Percentiles rank a stretch among this genome's conserved stretches.
Evolutionary conservation across 2,797 vertebrate genomes (phyloP).

Genomic region (Nasua narica): DNA sequence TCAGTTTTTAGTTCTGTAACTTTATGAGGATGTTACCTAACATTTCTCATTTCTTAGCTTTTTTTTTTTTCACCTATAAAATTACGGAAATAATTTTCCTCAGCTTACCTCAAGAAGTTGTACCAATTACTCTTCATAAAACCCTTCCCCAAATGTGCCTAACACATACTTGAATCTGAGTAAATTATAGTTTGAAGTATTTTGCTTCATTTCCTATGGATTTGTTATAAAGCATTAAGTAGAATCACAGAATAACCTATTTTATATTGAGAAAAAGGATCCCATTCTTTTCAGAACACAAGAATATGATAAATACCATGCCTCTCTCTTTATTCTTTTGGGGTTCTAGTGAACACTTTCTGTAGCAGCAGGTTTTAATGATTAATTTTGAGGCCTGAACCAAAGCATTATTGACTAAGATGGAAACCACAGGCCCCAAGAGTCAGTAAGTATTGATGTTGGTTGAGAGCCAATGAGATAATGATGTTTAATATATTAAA

Average conservation of each 20-base stretch:
- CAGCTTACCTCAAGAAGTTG: not conserved
- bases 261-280: not conserved
- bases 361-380: constrained; percentile 1
- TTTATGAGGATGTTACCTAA: not conserved
- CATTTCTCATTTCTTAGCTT: not conserved
- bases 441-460: constrained; percentile 48
- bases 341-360: constrained; percentile 41
- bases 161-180: not conserved
- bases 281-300: not conserved
- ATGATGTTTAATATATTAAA: constrained; percentile 52
- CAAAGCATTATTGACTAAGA: constrained; percentile 41
- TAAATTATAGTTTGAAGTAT: constrained; percentile 26
- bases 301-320: not conserved
- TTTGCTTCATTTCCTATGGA: not conserved
- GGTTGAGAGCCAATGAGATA: constrained; percentile 19
- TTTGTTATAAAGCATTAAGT: constrained; percentile 7
- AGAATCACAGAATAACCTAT: not conserved
- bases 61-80: not conserved
- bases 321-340: not conserved
- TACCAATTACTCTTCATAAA: not conserved
- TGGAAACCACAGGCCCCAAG: constrained; percentile 44
- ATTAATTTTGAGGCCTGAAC: constrained; percentile 53
- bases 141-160: not conserved
- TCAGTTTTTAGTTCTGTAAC: not conserved
- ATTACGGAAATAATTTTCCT: constrained; percentile 22